Base-by-base conservation (phyloP, 2,113 vertebrate genomes). In the Ifrita kowaldi region DNA sequence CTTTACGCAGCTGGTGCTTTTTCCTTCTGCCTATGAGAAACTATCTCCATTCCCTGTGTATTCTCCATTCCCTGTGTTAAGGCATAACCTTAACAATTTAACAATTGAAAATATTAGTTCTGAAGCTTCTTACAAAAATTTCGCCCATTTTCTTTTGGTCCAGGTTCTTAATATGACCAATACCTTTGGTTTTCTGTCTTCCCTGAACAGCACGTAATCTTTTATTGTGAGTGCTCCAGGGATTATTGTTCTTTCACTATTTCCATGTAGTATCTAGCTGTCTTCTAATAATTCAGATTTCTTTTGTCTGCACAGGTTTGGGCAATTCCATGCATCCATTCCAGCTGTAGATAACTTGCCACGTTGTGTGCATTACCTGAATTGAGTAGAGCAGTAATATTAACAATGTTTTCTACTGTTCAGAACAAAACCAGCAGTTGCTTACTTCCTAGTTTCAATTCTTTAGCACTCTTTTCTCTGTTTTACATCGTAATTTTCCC, bases 341-440 rank as follows among this genome's bases (percentile, higher is more conserved):
- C 44, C 17, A 63, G 27, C 62, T 56, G 27, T 49, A 47, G 8
- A 17, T 10, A 64, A 26, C 28, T 83, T 52, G 11, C 4, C n/a
- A 52, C 0, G 0, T 8, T 53, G 18, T 42, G 8, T 71, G 35
- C 0, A 0, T 39, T 39, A 39, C 21, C 32, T 55, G 28, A 9
- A 75, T 11, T 65, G 53, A 55, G 13, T 13, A 32, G 24, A 77
- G 32, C 37, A 10, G 22, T 49, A 64, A 56, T 49, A 79, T 44
- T 53, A 79, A 59, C 13, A 68, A 27, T 23, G 2, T 42, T 47
- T 81, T 69, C 21, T 52, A 20, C 46, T 77, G 17, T 10, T 80
- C 46, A 49, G 32, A 89, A 71, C 7, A 78, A 26, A 49, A 83
- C 19, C 13, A 83, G 24, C 24, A 44, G 8, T 73, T 28, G 6